Evolutionary conservation across 1,140 invertebrate genomes (phyloP).

Genomic region (Drosophila athabasca): DNA sequence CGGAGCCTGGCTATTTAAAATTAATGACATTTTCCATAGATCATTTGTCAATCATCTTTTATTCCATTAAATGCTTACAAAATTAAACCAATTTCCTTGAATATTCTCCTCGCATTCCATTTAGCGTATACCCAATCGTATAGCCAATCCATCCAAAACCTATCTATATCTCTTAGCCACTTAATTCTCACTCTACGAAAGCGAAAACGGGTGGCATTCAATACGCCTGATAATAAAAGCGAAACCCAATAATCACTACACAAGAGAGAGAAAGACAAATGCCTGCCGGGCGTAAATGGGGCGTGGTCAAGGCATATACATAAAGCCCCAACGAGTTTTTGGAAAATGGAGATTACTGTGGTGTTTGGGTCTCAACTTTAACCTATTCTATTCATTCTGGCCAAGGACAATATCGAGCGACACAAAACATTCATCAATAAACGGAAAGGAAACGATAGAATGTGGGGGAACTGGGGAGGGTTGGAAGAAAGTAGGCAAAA

Average conservation of each 20-base stretch:
- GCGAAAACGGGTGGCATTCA: no score
- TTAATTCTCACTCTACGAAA: not conserved
- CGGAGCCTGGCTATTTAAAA: no score
- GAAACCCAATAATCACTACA: conserved; percentile 24
- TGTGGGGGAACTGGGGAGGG: not conserved
- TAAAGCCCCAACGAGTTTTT: not conserved
- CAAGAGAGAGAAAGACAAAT: conserved; percentile 7
- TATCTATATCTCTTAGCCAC: not conserved
- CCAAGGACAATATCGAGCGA: conserved; percentile 9
- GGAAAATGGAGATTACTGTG: conserved; percentile 3
- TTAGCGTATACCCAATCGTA: no score
- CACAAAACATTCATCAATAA: conserved; percentile 64
- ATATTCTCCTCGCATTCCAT: no score
- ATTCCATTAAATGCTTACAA: no score
- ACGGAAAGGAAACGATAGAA: conserved; percentile 26
- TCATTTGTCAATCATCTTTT: no score
- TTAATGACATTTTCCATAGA: no score
- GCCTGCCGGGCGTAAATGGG: conserved; percentile 11
- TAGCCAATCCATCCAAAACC: no score
- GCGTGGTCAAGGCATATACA: conserved; percentile 12
- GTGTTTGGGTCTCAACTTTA: conserved; percentile 25
- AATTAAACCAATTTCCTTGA: no score
- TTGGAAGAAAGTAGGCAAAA: not conserved
- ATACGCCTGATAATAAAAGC: not conserved
- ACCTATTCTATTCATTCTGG: conserved; percentile 29